A percentile compares a stretch with the other conserved stretches of the same genome.
These are phyloP conservation scores for Hydractinia symbiolongicarpus DNA, from an alignment of 30 jellyfish, hydroid and myxozoan genomes.

Conservation along the genomic window DNA sequence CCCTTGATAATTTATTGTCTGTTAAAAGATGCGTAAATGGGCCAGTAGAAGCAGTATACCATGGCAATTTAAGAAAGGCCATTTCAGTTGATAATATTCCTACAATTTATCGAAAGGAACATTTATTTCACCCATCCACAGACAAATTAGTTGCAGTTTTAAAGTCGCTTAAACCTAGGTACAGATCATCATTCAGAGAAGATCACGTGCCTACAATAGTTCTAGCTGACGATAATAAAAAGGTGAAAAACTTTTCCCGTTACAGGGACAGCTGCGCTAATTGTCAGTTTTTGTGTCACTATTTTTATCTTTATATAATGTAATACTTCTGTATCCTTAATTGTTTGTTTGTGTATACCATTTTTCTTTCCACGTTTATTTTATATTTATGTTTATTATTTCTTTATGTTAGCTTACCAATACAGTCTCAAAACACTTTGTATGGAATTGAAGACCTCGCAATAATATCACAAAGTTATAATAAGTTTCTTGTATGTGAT, in stretches of 20 bases:
- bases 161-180: not conserved
- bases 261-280: not conserved
- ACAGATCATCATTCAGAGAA: not conserved
- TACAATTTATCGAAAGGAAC: not conserved
- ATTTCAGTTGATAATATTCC: not conserved
- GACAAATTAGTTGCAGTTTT: conserved; percentile 7
- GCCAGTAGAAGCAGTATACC: too few species aligned
- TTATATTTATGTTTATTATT: not conserved
- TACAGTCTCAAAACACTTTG: too few species aligned
- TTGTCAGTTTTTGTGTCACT: not conserved
- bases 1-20: too few species aligned
- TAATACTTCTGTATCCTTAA: too few species aligned
- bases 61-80: not conserved
- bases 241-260: not conserved
- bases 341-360: too few species aligned
- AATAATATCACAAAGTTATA: too few species aligned
- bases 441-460: too few species aligned
- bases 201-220: not conserved
- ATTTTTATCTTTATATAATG: too few species aligned
- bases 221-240: not conserved
- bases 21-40: too few species aligned
- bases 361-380: not conserved
- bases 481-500: not conserved
- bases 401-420: not conserved
- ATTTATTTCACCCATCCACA: conserved; percentile 3